These are phyloP conservation scores for Drosophila leonis DNA, from an alignment of 2,888 invertebrate species.

Conservation along the genomic window DNA sequence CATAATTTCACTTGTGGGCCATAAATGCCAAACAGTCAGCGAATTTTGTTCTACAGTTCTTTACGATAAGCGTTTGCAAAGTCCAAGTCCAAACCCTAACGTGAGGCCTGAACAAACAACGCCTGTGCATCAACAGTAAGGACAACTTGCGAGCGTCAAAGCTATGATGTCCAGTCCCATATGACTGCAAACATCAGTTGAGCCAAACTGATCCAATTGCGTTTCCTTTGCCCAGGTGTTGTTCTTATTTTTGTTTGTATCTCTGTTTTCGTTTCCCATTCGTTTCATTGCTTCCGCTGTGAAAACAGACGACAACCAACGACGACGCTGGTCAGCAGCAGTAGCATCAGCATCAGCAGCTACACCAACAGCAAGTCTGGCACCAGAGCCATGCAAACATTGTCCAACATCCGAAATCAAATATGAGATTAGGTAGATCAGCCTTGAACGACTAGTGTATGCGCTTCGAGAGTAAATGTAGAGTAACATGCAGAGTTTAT, in stretches of 20 bases:
- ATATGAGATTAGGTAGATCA: constrained; percentile 12
- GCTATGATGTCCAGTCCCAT: constrained; percentile 42
- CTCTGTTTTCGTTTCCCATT: not conserved
- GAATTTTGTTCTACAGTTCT: constrained; percentile 44
- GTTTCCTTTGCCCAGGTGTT: constrained; percentile 42
- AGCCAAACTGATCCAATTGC: constrained; percentile 56
- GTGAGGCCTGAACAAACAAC: constrained; percentile 44
- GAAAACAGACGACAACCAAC: constrained; percentile 39
- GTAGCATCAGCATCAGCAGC: constrained; percentile 23
- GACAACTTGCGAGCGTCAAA: constrained; percentile 27
- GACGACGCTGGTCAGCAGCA: constrained; percentile 34
- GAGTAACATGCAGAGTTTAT: too few species aligned
- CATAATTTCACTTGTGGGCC: constrained; percentile 65
- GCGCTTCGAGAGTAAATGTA: not conserved
- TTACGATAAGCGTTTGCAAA: constrained; percentile 67
- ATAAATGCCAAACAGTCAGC: constrained; percentile 70
- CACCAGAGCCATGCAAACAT: constrained; percentile 28
- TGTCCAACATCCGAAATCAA: constrained; percentile 31
- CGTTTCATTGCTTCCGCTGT: constrained; percentile 33
- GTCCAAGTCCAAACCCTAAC: constrained; percentile 15
- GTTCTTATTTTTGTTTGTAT: constrained; percentile 5
- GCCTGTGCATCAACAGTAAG: constrained; percentile 16
- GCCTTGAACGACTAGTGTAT: constrained; percentile 7
- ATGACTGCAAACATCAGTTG: constrained; percentile 43
- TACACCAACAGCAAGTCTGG: constrained; percentile 8